These are phyloP conservation scores for Scomber japonicus DNA, from an alignment of 2,113 vertebrate species.

Conservation along the genomic window DNA sequence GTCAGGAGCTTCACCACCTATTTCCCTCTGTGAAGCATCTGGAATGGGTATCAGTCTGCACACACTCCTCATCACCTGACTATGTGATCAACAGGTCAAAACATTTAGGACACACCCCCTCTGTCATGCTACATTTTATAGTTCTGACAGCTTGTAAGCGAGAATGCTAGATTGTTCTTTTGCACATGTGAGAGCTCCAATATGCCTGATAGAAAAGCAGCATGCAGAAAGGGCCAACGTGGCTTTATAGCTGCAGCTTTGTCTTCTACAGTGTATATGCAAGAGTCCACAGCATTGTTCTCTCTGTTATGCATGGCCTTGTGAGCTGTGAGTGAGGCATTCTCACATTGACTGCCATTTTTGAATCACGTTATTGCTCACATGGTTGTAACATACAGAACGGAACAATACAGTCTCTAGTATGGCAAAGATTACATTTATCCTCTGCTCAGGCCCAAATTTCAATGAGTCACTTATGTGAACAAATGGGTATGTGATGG, in stretches of 20 bases:
- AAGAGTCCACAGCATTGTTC: constrained; percentile 40
- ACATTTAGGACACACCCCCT: constrained; percentile 10
- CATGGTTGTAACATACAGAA: neutral
- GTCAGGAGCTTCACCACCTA: neutral
- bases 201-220: constrained; percentile 21
- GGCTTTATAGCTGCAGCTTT: constrained; percentile 48
- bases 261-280: constrained; percentile 36
- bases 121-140: neutral
- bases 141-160: constrained; percentile 10
- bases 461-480: neutral
- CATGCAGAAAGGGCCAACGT: neutral
- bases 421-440: neutral
- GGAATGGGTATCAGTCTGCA: constrained; percentile 43
- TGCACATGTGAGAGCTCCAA: constrained; percentile 39
- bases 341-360: neutral
- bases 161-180: constrained; percentile 61
- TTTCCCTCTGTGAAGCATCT: constrained; percentile 56
- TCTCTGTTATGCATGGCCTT: constrained; percentile 10
- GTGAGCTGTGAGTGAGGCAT: neutral
- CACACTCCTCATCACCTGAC: constrained; percentile 34
- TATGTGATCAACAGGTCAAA: constrained; percentile 15
- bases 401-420: neutral
- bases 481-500: neutral
- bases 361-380: neutral
- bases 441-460: no score